Evolutionary conservation across 2,888 invertebrate species (phyloP), one percentile per base, ranked within the genome.

Genomic region (Cosmia trapezina): DNA sequence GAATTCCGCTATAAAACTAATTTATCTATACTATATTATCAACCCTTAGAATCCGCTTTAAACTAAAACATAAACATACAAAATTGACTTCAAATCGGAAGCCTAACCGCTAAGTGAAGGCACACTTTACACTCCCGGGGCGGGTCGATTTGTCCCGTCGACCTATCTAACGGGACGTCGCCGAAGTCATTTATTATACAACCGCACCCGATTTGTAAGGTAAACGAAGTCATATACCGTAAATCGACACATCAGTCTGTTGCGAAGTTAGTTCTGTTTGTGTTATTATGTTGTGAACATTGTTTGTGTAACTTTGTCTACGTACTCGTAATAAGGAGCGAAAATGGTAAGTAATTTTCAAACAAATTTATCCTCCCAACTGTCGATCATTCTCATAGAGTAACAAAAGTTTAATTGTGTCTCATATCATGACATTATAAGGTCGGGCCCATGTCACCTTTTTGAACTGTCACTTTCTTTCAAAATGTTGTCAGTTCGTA

Each of bases 201-300:
- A 80, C 90, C 88, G 66, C 87, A 85, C 84, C 83, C 88, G 86
- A 89, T 89, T 86, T 89, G 81, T 86, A 85, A 72, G 64, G 75
- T 83, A 84, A 87, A 85, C 87, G 85, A 78, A 87, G 82, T 87
- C 87, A 86, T 88, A 84, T 78, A 76, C 74, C 61, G 80, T 76
- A 81, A 84, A 84, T 86, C 76, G 84, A 76, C 74, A 57, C 72
- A 78, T 81, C 78, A 73, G 70, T 77, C 57, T 65, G 47, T 65
- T 61, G 14, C 11, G 47, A 49, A 68, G 41, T 68, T 43, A 45
- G 64, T 71, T 22, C n/a, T 4, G 4, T 33, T 28, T 54, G 14
- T 59, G 71, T 59, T 63, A 51, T 62, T 14, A n/a, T 43, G 22
- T 69, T 45, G 57, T 37, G 14, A 63, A 65, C 33, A 53, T 22